A percentile compares a stretch with the other conserved stretches of the same genome.
These are phyloP conservation scores for Clarias gariepinus DNA, from an alignment of 2,113 vertebrate species.

Conservation along the genomic window DNA sequence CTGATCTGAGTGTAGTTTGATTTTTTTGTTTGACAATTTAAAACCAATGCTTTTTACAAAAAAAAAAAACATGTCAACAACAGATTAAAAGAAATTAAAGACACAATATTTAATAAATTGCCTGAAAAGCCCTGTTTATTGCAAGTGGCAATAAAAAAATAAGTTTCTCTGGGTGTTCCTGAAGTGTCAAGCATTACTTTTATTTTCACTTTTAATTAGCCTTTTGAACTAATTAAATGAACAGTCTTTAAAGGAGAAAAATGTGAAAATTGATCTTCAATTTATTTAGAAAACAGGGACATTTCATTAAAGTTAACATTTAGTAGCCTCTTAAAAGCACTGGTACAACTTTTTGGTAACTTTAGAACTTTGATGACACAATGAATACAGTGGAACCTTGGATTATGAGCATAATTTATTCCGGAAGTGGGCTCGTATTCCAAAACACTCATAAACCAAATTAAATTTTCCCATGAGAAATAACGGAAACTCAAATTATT, in stretches of 20 bases:
- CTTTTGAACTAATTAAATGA: background rate
- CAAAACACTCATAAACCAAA: too few species aligned
- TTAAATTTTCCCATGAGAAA: too few species aligned
- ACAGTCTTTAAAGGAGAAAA: background rate
- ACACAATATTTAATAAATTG: background rate
- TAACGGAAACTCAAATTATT: too few species aligned
- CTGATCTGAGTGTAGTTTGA: background rate
- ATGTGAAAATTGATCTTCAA: background rate
- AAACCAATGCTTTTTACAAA: background rate
- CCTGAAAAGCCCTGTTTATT: background rate
- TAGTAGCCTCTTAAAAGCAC: background rate
- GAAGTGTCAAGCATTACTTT: background rate
- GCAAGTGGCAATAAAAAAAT: background rate
- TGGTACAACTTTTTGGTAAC: background rate
- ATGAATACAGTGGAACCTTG: too few species aligned
- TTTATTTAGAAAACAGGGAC: background rate
- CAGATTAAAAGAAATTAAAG: background rate
- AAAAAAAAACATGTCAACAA: background rate
- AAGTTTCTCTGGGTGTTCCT: background rate
- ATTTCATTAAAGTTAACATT: background rate
- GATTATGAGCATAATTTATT: too few species aligned
- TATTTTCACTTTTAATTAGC: background rate
- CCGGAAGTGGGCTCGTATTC: too few species aligned
- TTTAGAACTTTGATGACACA: background rate
- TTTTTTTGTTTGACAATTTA: background rate